Conservation (phyloP, 2,888 invertebrate species). For the Lissonota sp. region DNA sequence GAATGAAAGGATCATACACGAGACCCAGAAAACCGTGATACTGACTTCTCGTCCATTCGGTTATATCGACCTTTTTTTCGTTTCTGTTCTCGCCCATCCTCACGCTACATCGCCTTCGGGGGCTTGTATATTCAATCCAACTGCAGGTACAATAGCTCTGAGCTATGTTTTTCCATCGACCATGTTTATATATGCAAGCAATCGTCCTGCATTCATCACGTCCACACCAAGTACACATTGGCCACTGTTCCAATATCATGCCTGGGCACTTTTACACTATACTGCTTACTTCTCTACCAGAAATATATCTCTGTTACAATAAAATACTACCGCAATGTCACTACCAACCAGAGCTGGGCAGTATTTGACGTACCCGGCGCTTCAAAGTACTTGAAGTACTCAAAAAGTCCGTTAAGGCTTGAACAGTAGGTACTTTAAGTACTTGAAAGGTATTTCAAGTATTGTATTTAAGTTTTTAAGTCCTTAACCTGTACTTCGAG, state of each 20-base stretch:
- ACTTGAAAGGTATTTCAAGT: too few species aligned
- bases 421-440: too few species aligned
- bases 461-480: too few species aligned
- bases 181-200: not conserved
- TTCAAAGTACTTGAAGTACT: too few species aligned
- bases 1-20: not conserved
- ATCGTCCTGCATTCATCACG: not conserved
- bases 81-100: not conserved
- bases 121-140: slow-evolving; percentile 3
- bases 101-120: slow-evolving; percentile 38
- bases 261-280: slow-evolving; percentile 13
- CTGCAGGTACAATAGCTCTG: slow-evolving; percentile 17
- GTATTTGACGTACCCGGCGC: too few species aligned
- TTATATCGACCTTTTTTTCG: slow-evolving; percentile 16
- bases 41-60: slow-evolving; percentile 8
- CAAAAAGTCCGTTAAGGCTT: too few species aligned
- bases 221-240: not conserved
- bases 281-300: not conserved
- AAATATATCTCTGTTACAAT: too few species aligned
- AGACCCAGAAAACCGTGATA: slow-evolving; percentile 15
- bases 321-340: too few species aligned
- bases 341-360: too few species aligned
- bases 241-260: not conserved
- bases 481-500: too few species aligned
- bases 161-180: slow-evolving; percentile 14